Base-by-base conservation (phyloP, 1,140 invertebrate genomes). In the Brachionus manjavacas region DNA sequence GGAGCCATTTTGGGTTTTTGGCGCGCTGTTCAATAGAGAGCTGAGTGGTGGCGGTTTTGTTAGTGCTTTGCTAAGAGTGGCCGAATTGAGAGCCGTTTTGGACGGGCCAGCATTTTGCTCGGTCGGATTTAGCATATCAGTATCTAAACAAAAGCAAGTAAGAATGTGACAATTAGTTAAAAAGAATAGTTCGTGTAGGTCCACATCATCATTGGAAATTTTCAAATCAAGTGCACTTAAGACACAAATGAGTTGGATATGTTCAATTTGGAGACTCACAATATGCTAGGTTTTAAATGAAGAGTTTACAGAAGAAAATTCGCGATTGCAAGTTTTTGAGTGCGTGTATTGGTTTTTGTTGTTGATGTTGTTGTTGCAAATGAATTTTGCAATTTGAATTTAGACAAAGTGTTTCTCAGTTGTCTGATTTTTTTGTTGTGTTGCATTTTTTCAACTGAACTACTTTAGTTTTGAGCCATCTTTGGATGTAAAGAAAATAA, bases 1-100 rank as follows among this genome's bases (percentile, higher is more conserved):
- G 2, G 72, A 76, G 4, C 72, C 72, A 23, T 76, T 76, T 9
- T 25, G 2, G 31, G 16, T 16, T 64, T 66, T 60, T 43, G 76
- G 43, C 11, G 43, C 41, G 31, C 64, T 81, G 1, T 11, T 60
- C 25, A 81, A 31, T 25, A 81, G 9, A 31, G 49, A 16, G 14
- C 52, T 81, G 12, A 81, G 64, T 4, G 79, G 35, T 14, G 79
- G 79, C 43, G 79, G 79, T 81, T 64, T 81, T 12, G 79, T 81
- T 0, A 81, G 41, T 7, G 79, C 79, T 28, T 68, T 81, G 39
- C 28, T 81, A 20, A 81, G 25, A 39, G 79, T 64, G 25, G 79
- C 79, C 14, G 79, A 81, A n/a, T 64, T 81, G 9, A 81, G 76
- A 8, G 68, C 16, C 16, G 68, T n/a, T 23, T 72, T 72, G 12